These are phyloP conservation scores for Pantherophis alleghaniensis DNA, from an alignment of 2,797 vertebrate species.

Conservation along the genomic window DNA sequence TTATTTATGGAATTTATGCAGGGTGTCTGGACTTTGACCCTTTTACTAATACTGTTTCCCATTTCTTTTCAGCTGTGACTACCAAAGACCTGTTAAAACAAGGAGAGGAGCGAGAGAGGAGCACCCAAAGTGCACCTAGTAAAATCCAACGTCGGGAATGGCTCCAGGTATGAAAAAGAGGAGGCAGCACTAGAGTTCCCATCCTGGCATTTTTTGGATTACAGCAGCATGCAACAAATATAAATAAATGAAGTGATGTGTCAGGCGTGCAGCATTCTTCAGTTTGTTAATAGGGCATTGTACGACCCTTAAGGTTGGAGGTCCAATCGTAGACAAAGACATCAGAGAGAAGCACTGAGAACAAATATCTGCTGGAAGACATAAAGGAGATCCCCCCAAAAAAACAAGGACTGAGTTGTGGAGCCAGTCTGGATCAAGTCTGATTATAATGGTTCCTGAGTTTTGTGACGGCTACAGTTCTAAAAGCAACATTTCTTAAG, in stretches of 20 bases:
- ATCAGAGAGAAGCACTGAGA: neutral
- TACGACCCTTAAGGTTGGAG: neutral
- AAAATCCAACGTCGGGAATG: constrained; percentile 87
- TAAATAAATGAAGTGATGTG: neutral
- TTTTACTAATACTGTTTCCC: too few relatives aligned
- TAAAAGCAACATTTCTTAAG: neutral
- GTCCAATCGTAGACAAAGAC: neutral
- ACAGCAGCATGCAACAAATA: neutral
- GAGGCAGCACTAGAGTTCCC: neutral
- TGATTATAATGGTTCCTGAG: too few relatives aligned
- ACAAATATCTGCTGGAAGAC: neutral
- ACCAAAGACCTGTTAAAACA: constrained; percentile 46
- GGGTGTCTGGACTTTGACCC: neutral
- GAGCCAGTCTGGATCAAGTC: neutral
- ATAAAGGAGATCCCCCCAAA: neutral
- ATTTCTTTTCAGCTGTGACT: constrained; percentile 60
- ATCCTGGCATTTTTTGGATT: neutral
- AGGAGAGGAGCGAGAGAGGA: constrained; percentile 59
- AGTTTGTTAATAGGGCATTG: neutral
- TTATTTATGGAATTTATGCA: neutral
- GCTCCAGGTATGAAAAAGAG: constrained; percentile 80
- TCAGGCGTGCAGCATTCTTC: neutral
- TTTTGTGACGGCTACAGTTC: neutral
- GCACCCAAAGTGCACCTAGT: constrained; percentile 79
- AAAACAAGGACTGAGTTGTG: neutral